Evolutionary conservation across 2,797 vertebrate genomes (phyloP), one percentile per base, ranked within the genome.

Genomic region (Vipera ursinii): DNA sequence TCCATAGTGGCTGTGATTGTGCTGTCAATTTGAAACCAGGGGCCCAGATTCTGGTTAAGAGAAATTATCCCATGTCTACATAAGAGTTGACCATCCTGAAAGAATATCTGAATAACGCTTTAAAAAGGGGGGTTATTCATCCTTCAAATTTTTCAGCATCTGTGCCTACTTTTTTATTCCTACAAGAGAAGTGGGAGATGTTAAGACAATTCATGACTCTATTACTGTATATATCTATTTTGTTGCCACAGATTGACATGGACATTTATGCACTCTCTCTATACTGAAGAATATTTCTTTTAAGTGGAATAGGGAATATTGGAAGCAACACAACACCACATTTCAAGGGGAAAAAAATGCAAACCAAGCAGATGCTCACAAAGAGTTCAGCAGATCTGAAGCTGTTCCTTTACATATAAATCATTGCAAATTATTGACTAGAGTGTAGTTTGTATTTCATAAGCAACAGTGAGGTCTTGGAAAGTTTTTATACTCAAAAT

Each of bases 391-490:
- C 90, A 44, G 51, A 53, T 63, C 82, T 82, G 57, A 93, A 89
- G 69, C 57, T 88, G 20, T 38, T 88, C 69, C 61, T 44, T 91
- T 57, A 56, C 69, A 59, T 93, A 91, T 28, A 87, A 73, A 91
- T 95, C 60, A 32, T 6, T 63, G 0, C 59, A 61, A 92, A 63
- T 63, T 65, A 73, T 38, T 56, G 88, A 93, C 38, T 8, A 65
- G 92, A 55, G 24, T 32, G 92, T 63, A 73, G 89, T 28, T 4
- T 1, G 4, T 59, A 87, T 51, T 89, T 92, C 44, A 38, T 96
- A 89, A 91, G 86, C 57, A 91, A 59, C 57, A 78, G 57, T 88
- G 89, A 63, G 86, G 51, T 88, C 86, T 93, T 93, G 92, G 92
- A 63, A 93, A 88, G 56, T 32, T 59, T 91, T 93, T 69, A 61